Percentiles rank a stretch among this genome's conserved stretches.
Evolutionary conservation across 2,888 invertebrate genomes (phyloP).

Genomic region (Trichogramma evanescens): DNA sequence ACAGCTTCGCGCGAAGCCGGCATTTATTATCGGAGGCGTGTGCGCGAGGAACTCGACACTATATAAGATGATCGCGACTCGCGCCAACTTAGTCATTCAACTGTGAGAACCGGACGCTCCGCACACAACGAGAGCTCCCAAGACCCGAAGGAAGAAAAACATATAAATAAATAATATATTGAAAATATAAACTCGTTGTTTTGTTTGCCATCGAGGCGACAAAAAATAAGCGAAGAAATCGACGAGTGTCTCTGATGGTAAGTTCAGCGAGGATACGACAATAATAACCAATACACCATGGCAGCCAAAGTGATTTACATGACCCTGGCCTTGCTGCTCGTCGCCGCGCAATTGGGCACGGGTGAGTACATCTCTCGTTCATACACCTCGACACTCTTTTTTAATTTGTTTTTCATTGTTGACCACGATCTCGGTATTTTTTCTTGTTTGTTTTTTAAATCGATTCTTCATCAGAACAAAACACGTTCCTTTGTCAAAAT

Average conservation of each 20-base stretch:
- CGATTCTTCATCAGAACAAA: neutral
- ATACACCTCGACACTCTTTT: neutral
- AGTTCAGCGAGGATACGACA: neutral
- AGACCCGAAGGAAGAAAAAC: neutral
- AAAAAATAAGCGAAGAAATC: too few species aligned
- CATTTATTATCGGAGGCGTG: neutral
- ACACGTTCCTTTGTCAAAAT: too few species aligned
- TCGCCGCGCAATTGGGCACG: conserved; percentile 9
- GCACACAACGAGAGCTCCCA: neutral
- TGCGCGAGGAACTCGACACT: conserved; percentile 26
- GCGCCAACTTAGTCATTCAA: conserved; percentile 38
- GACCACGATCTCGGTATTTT: neutral
- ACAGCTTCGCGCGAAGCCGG: neutral
- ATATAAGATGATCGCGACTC: conserved; percentile 39
- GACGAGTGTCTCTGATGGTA: too few species aligned
- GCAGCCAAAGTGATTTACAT: conserved; percentile 1
- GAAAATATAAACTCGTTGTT: too few species aligned
- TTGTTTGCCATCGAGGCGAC: too few species aligned
- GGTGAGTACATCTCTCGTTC: conserved; percentile 9
- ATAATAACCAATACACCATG: conserved; percentile 5
- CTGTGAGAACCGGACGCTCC: conserved; percentile 24
- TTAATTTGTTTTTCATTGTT: neutral
- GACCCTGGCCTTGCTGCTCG: conserved; percentile 11
- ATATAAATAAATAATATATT: too few species aligned
- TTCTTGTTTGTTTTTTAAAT: neutral